Evolutionary conservation across 2,113 vertebrate species (phyloP), one percentile per base, ranked within the genome.

Genomic region (Candoia aspera): DNA sequence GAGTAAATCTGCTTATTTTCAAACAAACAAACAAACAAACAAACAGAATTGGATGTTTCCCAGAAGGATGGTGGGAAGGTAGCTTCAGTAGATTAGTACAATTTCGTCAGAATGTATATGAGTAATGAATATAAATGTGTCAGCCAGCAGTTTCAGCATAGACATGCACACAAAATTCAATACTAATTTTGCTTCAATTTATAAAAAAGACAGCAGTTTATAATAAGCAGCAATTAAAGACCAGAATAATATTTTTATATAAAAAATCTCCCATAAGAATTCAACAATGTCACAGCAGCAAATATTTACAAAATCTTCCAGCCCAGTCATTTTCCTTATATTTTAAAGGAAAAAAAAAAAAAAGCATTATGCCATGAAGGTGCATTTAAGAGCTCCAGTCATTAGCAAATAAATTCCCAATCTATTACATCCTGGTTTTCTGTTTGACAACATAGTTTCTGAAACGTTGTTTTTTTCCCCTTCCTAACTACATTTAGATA

Each of bases 361-460:
- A 15, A 23, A 23, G 21, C 29, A 86, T 24, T 17, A 29, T 53
- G 68, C 15, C 79, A 93, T 88, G 89, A 90, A 93, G 95, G 46
- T 89, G 90, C 73, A 55, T 95, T 95, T 90, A 94, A 97, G 91
- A 90, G 90, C 85, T 95, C 90, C 87, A 88, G 29, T 96, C 96
- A 94, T 95, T 96, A 96, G 94, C 87, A 96, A 96, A 96, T 62
- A 93, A 97, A 96, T 94, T 95, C 95, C 92, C 94, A 29, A 93
- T 97, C 96, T 96, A 96, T 97, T 96, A 94, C 92, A 94, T 57
- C 91, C 92, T 95, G 95, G 92, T 93, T 97, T 97, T 97, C 95
- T 90, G 79, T 94, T 96, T 95, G 96, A 95, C 94, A 96, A 95
- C 57, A 86, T 95, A 95, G 94, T 90, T 94, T 86, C 93, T 91